These are phyloP conservation scores for Erebia ligea DNA, from an alignment of 2,888 invertebrate genomes.

Conservation along the genomic window DNA sequence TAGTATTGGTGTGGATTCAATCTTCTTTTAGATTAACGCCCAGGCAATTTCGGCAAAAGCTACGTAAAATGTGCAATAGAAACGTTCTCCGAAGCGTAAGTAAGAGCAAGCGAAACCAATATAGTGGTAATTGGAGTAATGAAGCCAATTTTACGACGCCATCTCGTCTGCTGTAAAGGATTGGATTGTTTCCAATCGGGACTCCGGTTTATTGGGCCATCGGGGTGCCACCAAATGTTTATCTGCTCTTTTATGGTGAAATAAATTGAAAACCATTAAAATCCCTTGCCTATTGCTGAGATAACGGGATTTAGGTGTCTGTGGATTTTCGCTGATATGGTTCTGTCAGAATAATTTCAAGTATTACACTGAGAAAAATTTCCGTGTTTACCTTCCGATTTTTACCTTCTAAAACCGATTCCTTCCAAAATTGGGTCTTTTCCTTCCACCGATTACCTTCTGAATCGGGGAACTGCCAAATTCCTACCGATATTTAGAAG, in stretches of 20 bases:
- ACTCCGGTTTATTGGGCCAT: conserved; percentile 33
- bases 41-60: background rate
- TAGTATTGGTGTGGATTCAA: too few species aligned
- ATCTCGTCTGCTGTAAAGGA: conserved; percentile 31
- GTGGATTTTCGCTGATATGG: background rate
- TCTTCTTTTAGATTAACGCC: background rate
- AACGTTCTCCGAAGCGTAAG: background rate
- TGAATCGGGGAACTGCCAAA: too few species aligned
- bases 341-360: too few species aligned
- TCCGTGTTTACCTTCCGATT: too few species aligned
- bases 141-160: conserved; percentile 37
- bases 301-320: background rate
- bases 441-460: too few species aligned
- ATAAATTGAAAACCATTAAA: conserved; percentile 25
- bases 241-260: conserved; percentile 23
- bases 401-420: too few species aligned
- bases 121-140: conserved; percentile 29
- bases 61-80: background rate
- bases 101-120: background rate
- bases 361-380: too few species aligned
- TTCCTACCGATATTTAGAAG: too few species aligned
- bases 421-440: too few species aligned
- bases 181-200: conserved; percentile 36
- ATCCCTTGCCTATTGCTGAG: background rate
- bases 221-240: conserved; percentile 30